Evolutionary conservation across 2,888 invertebrate genomes (phyloP), one percentile per base, ranked within the genome.

Genomic region (Sympetrum striolatum): DNA sequence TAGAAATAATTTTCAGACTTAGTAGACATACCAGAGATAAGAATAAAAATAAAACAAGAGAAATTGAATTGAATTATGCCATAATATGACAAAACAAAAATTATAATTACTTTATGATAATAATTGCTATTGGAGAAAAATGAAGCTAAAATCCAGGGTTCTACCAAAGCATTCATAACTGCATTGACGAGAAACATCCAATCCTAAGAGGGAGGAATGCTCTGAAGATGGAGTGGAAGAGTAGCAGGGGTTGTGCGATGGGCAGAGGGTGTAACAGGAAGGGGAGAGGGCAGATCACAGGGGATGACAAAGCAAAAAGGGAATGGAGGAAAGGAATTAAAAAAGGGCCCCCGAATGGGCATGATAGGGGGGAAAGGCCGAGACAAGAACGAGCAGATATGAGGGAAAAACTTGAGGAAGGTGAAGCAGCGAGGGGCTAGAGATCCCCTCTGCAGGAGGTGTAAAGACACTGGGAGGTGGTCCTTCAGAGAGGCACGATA

Each of bases 271-370:
- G 82, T 35, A 58, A 35, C 53, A 79, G 90, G 79, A 73, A n/a
- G 73, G 22, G 18, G 81, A 81, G 44, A 58, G 90, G 80, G 58
- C 37, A 90, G 82, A 58, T 58, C 58, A 18, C 22, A 60, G 82
- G n/a, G 25, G 60, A 60, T 86, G 86, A 86, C 86, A 37, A 35
- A 86, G 86, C 86, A 86, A 64, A 86, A 86, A 86, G 37, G 64
- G 86, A 82, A 82, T 82, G 58, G 82, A 82, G 35, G 82, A 35
- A 82, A 86, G 86, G 60, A 86, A 86, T 86, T 86, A 86, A 86
- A 86, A 86, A 60, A 64, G 86, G 86, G 64, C 53, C n/a, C 15
- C 60, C 8, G 31, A 58, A 86, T 64, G 64, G 60, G 86, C 35
- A 37, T 39, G 86, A 60, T 10, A 58, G 86, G 86, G 37, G 15